Percentiles rank a stretch among this genome's conserved stretches.
Evolutionary conservation across 2,113 vertebrate species (phyloP).

Genomic region (Thamnophis sirtalis): DNA sequence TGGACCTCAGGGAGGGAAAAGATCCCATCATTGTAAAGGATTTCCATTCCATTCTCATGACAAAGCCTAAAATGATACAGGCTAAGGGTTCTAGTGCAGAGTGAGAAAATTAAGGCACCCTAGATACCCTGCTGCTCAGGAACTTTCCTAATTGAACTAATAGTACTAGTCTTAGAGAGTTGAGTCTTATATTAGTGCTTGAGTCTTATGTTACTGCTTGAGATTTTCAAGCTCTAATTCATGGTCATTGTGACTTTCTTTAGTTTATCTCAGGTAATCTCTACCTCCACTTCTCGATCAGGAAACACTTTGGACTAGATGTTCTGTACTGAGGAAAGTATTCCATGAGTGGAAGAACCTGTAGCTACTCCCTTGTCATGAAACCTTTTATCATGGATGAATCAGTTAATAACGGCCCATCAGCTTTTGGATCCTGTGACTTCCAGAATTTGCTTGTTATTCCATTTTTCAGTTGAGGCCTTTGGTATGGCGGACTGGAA

Average conservation of each 20-base stretch:
- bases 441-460: neutral
- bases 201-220: neutral
- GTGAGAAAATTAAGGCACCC: neutral
- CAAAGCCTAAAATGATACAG: neutral
- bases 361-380: neutral
- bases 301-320: neutral
- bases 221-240: neutral
- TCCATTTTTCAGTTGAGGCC: neutral
- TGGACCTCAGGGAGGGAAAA: neutral
- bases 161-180: neutral
- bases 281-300: neutral
- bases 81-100: neutral
- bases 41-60: neutral
- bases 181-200: too few relatives aligned
- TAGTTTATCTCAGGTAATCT: neutral
- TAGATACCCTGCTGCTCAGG: neutral
- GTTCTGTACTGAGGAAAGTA: neutral
- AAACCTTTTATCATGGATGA: neutral
- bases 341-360: neutral
- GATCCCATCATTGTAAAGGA: neutral
- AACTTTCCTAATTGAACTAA: neutral
- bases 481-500: neutral
- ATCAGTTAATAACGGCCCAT: neutral
- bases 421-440: neutral
- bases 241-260: neutral